Conservation (phyloP, 2,113 vertebrate genomes). For the Kobus ellipsiprymnus region DNA sequence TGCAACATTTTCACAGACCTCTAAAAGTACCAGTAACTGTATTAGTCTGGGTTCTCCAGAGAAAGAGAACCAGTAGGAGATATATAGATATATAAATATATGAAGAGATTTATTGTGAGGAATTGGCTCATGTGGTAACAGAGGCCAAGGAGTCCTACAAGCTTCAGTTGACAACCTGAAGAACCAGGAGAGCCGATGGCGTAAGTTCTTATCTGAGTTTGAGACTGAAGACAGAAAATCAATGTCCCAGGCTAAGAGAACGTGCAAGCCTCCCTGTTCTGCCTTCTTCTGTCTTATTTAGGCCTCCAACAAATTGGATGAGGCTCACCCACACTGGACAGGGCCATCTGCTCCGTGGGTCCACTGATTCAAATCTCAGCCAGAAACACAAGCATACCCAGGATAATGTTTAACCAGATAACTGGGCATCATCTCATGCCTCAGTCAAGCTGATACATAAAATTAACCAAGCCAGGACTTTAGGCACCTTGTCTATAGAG, state of each 20-base stretch:
- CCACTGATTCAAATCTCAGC: neutral
- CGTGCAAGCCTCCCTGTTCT: neutral
- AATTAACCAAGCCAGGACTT: neutral
- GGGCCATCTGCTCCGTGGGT: neutral
- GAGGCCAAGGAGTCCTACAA: neutral
- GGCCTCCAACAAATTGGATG: neutral
- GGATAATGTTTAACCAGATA: neutral
- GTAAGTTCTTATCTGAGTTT: neutral
- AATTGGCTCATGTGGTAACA: neutral
- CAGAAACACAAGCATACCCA: neutral
- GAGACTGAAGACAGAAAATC: neutral
- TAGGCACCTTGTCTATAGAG: neutral
- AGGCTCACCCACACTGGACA: neutral
- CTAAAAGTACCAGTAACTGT: neutral
- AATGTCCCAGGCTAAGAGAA: neutral
- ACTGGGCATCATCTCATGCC: neutral
- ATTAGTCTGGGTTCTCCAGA: neutral
- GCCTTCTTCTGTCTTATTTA: neutral
- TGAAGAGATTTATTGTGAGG: neutral
- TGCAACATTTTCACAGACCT: neutral
- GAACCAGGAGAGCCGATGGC: neutral
- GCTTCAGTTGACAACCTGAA: neutral
- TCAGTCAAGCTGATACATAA: neutral
- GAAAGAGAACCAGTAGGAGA: neutral
- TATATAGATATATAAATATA: neutral